Evolutionary conservation across 2,888 invertebrate species (phyloP).

Genomic region (Scaptomyza flava): DNA sequence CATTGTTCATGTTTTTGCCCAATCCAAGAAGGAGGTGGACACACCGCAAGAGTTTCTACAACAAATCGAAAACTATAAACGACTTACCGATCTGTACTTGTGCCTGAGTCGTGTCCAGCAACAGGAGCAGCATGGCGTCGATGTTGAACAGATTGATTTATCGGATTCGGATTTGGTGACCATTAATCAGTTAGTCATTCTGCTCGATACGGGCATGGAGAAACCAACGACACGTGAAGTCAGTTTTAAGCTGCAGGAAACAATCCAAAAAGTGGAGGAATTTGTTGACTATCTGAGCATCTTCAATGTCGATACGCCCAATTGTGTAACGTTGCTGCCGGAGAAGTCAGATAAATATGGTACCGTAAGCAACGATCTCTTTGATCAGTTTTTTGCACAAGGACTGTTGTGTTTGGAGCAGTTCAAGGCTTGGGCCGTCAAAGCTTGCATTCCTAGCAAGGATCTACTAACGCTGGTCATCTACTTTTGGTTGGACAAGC

Average conservation of each 20-base stretch:
- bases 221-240: conserved; percentile 84
- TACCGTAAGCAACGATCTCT: conserved; percentile 77
- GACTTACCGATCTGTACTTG: conserved; percentile 81
- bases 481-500: conserved; percentile 89
- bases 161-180: conserved; percentile 85
- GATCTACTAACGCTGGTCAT: conserved; percentile 90
- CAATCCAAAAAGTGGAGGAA: conserved; percentile 85
- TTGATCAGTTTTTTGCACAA: conserved; percentile 78
- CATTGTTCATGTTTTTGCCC: conserved; percentile 83
- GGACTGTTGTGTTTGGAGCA: conserved; percentile 84
- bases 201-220: conserved; percentile 82
- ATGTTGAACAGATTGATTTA: conserved; percentile 66
- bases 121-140: conserved; percentile 49
- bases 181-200: conserved; percentile 87
- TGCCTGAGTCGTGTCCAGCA: conserved; percentile 48
- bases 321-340: conserved; percentile 81
- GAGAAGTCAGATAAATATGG: conserved; percentile 79
- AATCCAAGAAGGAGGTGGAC: conserved; percentile 43
- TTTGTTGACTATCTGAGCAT: conserved; percentile 85
- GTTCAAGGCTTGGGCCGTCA: conserved; percentile 70
- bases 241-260: conserved; percentile 86
- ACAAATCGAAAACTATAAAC: conserved; percentile 73
- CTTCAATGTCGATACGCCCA: conserved; percentile 77
- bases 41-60: conserved; percentile 76
- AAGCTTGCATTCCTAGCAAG: conserved; percentile 84